phyloP scores from a whole-genome alignment of 2,888 invertebrate genomes.

The Oscheius myriophilus region DNA sequence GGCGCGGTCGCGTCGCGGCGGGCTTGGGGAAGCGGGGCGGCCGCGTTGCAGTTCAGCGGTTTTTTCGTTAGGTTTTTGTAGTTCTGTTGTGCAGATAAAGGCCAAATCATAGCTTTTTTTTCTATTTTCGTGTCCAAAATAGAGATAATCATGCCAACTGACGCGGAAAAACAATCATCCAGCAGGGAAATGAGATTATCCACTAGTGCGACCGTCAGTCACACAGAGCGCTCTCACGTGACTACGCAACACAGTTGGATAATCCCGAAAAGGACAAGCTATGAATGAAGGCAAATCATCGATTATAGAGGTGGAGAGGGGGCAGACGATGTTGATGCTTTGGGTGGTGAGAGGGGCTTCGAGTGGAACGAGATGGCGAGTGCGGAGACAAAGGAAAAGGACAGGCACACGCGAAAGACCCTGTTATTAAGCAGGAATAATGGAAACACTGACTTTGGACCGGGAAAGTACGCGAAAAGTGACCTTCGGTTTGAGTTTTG shows the following conservation, averaged over 20 bases:
- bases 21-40: no score
- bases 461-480: no score
- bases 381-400: not conserved
- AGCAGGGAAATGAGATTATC: constrained; percentile 2
- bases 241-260: no score
- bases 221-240: not conserved
- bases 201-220: not conserved
- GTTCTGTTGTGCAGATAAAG: no score
- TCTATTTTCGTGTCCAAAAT: not conserved
- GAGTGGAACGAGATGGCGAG: constrained; percentile 17
- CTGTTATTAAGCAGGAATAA: not conserved
- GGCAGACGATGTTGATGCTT: constrained; percentile 8
- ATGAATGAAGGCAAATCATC: no score
- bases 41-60: no score
- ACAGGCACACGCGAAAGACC: constrained; percentile 6
- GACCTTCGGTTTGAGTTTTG: no score
- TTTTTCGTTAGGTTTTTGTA: no score
- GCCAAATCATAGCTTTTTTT: not conserved
- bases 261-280: no score
- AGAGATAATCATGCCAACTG: constrained; percentile 2
- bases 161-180: not conserved
- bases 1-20: no score
- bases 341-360: constrained; percentile 8
- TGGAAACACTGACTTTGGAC: no score
- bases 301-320: not conserved